Evolutionary conservation across 2,113 vertebrate species (phyloP).

Genomic region (Clinocottus analis): DNA sequence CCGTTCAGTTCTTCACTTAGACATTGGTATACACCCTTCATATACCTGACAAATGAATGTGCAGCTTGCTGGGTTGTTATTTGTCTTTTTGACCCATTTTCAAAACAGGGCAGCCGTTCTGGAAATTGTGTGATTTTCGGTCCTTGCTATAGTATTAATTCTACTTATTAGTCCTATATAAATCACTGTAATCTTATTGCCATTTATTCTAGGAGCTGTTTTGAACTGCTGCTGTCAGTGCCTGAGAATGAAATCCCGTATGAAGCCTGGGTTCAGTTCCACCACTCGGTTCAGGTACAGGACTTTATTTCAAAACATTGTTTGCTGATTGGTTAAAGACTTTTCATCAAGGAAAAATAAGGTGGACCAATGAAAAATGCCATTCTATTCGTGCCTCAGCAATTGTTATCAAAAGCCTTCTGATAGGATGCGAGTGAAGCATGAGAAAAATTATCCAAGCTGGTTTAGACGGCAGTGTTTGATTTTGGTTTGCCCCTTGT

Average conservation of each 20-base stretch:
- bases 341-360: background rate
- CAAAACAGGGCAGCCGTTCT: background rate
- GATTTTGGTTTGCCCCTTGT: background rate
- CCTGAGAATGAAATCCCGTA: conserved; percentile 92
- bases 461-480: background rate
- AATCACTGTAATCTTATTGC: background rate
- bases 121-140: background rate
- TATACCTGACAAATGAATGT: background rate
- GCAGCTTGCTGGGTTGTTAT: background rate
- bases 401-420: background rate
- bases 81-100: background rate
- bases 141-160: too few relatives aligned
- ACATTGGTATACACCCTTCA: background rate
- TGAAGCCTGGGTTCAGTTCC: conserved; percentile 93
- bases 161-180: too few relatives aligned
- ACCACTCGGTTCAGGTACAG: conserved; percentile 92
- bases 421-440: background rate
- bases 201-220: conserved; percentile 92
- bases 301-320: background rate
- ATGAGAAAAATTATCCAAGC: background rate
- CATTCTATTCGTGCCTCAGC: background rate
- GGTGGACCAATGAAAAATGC: background rate
- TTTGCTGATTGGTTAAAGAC: background rate
- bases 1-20: background rate
- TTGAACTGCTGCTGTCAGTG: conserved; percentile 95